A percentile compares a stretch with the other conserved stretches of the same genome.
These are phyloP conservation scores for Gisinianus flammeolus DNA, from an alignment of 2,888 invertebrate genomes.

Conservation along the genomic window DNA sequence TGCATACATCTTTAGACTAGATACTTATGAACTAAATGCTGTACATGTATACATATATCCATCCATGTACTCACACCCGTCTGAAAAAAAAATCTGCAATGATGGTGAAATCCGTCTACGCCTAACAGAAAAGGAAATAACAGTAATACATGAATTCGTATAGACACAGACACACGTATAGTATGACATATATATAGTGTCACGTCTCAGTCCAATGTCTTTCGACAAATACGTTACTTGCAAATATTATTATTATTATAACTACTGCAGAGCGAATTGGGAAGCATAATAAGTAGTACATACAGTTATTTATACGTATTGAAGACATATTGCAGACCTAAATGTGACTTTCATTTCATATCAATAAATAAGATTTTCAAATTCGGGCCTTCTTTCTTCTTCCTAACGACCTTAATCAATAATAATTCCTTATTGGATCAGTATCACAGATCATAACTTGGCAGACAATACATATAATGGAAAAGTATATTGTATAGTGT, in stretches of 20 bases:
- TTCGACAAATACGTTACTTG: no score
- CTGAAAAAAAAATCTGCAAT: constrained; percentile 6
- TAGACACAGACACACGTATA: background rate
- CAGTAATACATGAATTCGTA: background rate
- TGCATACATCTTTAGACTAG: background rate
- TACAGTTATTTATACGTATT: no score
- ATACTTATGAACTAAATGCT: background rate
- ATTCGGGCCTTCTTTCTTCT: constrained; percentile 7
- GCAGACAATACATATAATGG: no score
- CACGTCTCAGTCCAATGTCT: no score
- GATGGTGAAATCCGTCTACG: constrained; percentile 24
- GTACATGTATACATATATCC: background rate
- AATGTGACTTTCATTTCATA: constrained; percentile 5
- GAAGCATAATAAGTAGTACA: no score
- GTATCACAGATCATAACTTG: background rate
- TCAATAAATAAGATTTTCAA: constrained; percentile 12
- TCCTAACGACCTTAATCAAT: constrained; percentile 14
- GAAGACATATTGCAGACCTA: no score
- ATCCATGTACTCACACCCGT: background rate
- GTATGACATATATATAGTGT: background rate
- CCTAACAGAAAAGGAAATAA: constrained; percentile 10
- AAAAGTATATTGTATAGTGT: no score
- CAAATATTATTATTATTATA: no score
- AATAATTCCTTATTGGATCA: background rate
- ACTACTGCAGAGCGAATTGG: no score